These are phyloP conservation scores for Remorina albescens DNA, from an alignment of 2,797 vertebrate genomes.

Conservation along the genomic window DNA sequence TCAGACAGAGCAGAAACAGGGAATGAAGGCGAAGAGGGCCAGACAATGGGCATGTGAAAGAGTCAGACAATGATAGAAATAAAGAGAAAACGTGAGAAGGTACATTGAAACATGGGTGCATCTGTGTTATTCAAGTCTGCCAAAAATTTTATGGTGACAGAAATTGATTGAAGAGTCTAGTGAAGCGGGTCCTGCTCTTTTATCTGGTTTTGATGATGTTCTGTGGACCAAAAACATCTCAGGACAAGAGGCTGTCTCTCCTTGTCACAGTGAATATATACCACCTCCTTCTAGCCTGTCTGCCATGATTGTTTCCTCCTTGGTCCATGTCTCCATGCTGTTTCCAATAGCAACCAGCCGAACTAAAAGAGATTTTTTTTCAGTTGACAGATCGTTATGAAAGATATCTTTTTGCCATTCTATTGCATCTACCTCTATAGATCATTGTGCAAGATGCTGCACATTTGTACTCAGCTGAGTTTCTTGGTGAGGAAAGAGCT, in stretches of 20 bases:
- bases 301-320: constrained; percentile 70
- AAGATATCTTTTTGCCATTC: constrained; percentile 68
- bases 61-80: constrained; percentile 27
- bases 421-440: constrained; percentile 67
- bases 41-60: constrained; percentile 46
- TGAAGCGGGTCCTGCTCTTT: constrained; percentile 33
- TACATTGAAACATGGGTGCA: background rate
- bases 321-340: constrained; percentile 68
- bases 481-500: constrained; percentile 57
- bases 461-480: constrained; percentile 66
- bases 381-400: constrained; percentile 75
- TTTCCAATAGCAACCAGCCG: constrained; percentile 83
- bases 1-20: constrained; percentile 55
- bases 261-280: constrained; percentile 68
- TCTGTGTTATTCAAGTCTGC: constrained; percentile 25
- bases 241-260: constrained; percentile 62
- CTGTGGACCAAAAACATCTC: constrained; percentile 56
- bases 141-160: constrained; percentile 32
- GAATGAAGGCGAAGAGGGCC: constrained; percentile 43
- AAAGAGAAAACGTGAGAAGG: constrained; percentile 35
- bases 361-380: constrained; percentile 75
- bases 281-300: constrained; percentile 66
- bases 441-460: constrained; percentile 69
- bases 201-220: constrained; percentile 58
- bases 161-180: constrained; percentile 35